Evolutionary conservation across 2,888 invertebrate species (phyloP), one percentile per base, ranked within the genome.

Genomic region (Leucophenga maculata): DNA sequence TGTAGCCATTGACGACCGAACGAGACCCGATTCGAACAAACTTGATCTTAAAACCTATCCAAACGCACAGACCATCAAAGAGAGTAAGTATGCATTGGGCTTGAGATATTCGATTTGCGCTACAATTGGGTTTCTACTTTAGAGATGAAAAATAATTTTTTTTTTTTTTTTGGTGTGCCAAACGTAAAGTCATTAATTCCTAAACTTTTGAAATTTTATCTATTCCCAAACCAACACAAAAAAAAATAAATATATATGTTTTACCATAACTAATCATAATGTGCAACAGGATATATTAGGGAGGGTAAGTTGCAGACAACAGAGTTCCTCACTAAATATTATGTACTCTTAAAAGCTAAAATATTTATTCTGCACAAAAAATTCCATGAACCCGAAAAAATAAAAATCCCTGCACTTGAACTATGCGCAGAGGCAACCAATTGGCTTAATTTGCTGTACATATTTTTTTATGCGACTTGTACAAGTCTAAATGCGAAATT

Each of bases 11-110:
- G n/a, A 72, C 69, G n/a, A 3, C 71, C 8, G 77, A 73, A 60
- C 72, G 80, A n/a, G 76, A 75, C 52, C 81, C 82, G 39, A 39
- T 39, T 20, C 90, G 39, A 11, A 11, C 8, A 39, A 91, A 26
- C 87, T 96, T 74, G 90, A 92, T 67, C 88, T 97, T 75, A 93
- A 90, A 87, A 94, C 94, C 0, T 94, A 95, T 84, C 96, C 96
- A 0, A 89, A 89, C 32, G 91, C 92, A 39, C 95, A 96, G 88
- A 92, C 91, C 59, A 93, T 96, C 75, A 93, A 94, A 92, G 93
- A 94, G 91, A 94, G 96, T 96, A 89, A 94, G 95, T 92, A 77
- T 71, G n/a, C 8, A 13, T 14, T 6, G 6, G n/a, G 14, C n/a
- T 14, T 6, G 6, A 32, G 4, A 26, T n/a, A n/a, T n/a, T n/a